phyloP scores from a whole-genome alignment of 1,140 invertebrate genomes.

The Trypoxylus dichotomus region DNA sequence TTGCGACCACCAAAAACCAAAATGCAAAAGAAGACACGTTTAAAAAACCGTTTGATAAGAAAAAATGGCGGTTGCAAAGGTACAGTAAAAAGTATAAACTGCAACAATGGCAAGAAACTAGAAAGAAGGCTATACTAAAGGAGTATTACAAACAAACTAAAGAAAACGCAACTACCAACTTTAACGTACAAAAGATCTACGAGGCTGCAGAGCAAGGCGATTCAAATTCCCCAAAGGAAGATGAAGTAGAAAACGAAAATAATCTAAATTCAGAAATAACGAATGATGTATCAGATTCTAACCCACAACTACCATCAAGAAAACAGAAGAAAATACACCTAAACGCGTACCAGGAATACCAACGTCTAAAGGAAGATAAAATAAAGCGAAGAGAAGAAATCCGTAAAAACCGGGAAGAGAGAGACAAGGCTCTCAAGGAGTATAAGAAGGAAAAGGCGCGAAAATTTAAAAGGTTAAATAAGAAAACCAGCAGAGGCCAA shows the following conservation, averaged over 20 bases:
- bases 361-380: constrained; percentile 61
- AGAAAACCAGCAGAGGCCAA: constrained; percentile 75
- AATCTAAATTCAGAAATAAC: constrained; percentile 31
- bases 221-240: not conserved
- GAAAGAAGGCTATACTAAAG: constrained; percentile 59
- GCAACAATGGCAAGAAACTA: constrained; percentile 64
- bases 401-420: constrained; percentile 58
- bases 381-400: constrained; percentile 56
- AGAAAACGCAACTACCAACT: constrained; percentile 47
- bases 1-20: constrained; percentile 8
- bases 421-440: constrained; percentile 62
- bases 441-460: constrained; percentile 68
- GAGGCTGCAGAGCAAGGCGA: constrained; percentile 34
- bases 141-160: constrained; percentile 61
- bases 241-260: constrained; percentile 30
- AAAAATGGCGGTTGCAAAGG: constrained; percentile 63
- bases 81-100: constrained; percentile 71
- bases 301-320: constrained; percentile 14
- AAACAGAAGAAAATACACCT: constrained; percentile 55
- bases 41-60: constrained; percentile 65
- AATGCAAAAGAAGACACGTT: not conserved
- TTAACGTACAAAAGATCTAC: constrained; percentile 45
- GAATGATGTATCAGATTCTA: not conserved
- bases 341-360: constrained; percentile 54
- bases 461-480: constrained; percentile 67